These are phyloP conservation scores for Psilopsiagon aurifrons DNA, from an alignment of 2,113 vertebrate species.

Conservation along the genomic window DNA sequence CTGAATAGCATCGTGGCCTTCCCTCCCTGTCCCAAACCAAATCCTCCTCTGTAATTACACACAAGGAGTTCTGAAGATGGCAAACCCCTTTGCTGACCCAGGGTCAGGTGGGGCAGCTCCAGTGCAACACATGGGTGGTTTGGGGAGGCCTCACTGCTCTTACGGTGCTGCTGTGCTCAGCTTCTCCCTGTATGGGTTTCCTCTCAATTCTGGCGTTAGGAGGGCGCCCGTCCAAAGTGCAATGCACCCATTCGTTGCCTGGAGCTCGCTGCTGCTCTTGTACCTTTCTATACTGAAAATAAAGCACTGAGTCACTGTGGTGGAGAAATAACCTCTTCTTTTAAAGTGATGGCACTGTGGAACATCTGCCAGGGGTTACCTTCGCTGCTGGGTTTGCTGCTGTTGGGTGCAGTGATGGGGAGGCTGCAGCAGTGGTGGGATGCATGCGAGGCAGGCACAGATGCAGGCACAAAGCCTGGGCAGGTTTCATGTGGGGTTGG, in stretches of 20 bases:
- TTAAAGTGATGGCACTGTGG: neutral
- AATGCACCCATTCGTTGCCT: fast-evolving
- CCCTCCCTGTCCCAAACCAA: neutral
- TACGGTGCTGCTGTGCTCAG: fast-evolving
- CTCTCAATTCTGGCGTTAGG: fast-evolving
- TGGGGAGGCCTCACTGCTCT: fast-evolving
- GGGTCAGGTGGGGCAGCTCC: neutral
- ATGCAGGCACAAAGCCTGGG: neutral
- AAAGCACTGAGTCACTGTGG: conserved; percentile 57
- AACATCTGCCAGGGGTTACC: fast-evolving
- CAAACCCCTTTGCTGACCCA: fast-evolving
- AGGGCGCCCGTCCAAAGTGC: neutral
- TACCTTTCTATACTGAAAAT: neutral
- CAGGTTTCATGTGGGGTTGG: neutral
- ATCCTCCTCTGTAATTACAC: neutral
- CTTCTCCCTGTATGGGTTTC: neutral
- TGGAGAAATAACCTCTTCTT: neutral
- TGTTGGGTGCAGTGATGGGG: neutral
- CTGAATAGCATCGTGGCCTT: neutral
- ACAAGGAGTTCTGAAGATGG: neutral
- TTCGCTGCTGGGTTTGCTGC: fast-evolving
- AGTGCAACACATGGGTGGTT: fast-evolving
- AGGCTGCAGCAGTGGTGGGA: neutral
- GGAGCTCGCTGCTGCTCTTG: neutral
- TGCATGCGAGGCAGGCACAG: fast-evolving